Percentiles rank a stretch among this genome's conserved stretches.
Conservation (phyloP, 2,888 invertebrate genomes). For the Patella pellucida region DNA sequence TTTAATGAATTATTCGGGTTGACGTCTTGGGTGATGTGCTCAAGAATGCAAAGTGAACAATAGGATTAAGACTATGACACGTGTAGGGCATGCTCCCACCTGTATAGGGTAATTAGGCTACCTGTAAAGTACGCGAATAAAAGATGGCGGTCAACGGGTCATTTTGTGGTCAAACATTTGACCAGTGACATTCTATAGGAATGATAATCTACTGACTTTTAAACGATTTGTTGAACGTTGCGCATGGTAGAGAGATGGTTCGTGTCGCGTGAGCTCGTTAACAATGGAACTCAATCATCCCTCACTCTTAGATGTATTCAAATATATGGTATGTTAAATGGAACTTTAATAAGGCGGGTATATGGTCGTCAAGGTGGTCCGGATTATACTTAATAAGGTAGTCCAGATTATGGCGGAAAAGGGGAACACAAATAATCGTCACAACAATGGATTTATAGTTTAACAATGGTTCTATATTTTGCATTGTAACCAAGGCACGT, state of each 20-base stretch:
- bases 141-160: background rate
- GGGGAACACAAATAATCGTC: too few species aligned
- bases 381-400: background rate
- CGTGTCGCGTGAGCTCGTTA: background rate
- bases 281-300: background rate
- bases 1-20: too few species aligned
- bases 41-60: background rate
- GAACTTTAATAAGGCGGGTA: background rate
- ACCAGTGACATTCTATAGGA: background rate
- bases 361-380: background rate
- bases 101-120: background rate
- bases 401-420: too few species aligned
- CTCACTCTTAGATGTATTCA: background rate
- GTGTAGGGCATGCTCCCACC: conserved; percentile 4
- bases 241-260: too few species aligned
- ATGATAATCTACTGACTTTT: background rate
- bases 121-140: background rate
- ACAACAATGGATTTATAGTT: too few species aligned
- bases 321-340: background rate
- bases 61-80: conserved; percentile 3
- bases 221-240: too few species aligned
- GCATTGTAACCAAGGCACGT: too few species aligned
- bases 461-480: too few species aligned
- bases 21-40: background rate
- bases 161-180: background rate